phyloP scores from a whole-genome alignment of 2,888 invertebrate genomes.

The Aphelenchoides bicaudatus region DNA sequence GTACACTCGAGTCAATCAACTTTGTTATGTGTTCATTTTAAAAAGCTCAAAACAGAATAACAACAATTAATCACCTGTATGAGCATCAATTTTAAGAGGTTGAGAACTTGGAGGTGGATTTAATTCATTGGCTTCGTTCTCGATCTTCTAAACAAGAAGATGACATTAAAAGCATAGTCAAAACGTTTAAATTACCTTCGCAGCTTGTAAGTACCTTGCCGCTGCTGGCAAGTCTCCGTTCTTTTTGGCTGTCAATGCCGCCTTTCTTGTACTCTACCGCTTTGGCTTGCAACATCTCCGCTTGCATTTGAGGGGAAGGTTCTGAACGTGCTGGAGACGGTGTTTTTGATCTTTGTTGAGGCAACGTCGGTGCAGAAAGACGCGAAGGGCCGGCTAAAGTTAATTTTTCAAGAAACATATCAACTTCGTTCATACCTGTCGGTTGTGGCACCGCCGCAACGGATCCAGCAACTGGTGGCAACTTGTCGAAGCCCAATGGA shows the following conservation, averaged over 20 bases:
- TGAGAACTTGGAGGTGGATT: too few relatives aligned
- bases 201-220: conserved; percentile 41
- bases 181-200: conserved; percentile 37
- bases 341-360: not conserved
- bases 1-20: too few relatives aligned
- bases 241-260: conserved; percentile 50
- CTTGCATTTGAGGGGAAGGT: conserved; percentile 9
- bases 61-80: conserved; percentile 2
- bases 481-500: conserved; percentile 34
- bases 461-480: conserved; percentile 11
- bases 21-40: too few relatives aligned
- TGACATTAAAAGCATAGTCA: too few relatives aligned
- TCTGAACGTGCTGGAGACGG: not conserved
- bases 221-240: conserved; percentile 49
- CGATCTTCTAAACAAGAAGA: too few relatives aligned
- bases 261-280: conserved; percentile 39
- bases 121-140: too few relatives aligned
- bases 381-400: not conserved
- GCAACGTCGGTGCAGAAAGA: conserved; percentile 1
- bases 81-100: too few relatives aligned
- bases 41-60: conserved; percentile 3
- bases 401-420: not conserved
- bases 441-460: too few relatives aligned
- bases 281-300: conserved; percentile 10
- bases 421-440: too few relatives aligned